phyloP scores from a whole-genome alignment of 2,888 invertebrate genomes.

The Tachystola acroxantha region DNA sequence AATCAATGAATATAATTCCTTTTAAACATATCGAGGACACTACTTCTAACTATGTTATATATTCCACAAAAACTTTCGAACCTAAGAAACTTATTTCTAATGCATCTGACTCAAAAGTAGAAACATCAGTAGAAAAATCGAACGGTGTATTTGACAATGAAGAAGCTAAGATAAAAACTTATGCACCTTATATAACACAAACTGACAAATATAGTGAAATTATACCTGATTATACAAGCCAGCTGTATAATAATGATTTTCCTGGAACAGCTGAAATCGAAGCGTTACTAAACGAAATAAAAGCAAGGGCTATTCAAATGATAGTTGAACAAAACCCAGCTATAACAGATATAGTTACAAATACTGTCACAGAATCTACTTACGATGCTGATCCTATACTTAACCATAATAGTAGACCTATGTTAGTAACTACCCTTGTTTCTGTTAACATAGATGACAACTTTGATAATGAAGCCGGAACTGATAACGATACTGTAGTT shows the following conservation, averaged over 20 bases:
- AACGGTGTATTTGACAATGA: not conserved
- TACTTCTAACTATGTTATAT: not conserved
- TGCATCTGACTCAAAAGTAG: too few relatives aligned
- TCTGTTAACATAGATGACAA: conserved; percentile 10
- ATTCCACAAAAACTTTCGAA: not conserved
- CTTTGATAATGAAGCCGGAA: not conserved
- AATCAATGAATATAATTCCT: not conserved
- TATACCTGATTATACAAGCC: not conserved
- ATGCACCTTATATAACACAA: not conserved
- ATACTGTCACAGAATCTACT: conserved; percentile 35
- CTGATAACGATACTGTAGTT: conserved; percentile 9
- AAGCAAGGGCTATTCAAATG: conserved; percentile 36
- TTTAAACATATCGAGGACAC: not conserved
- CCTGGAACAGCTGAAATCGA: conserved; percentile 43
- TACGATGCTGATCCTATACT: conserved; percentile 27
- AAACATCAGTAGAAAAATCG: too few relatives aligned
- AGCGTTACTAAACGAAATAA: conserved; percentile 40
- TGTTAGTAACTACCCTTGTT: conserved; percentile 17
- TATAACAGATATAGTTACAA: conserved; percentile 31
- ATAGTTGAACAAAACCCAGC: conserved; percentile 30
- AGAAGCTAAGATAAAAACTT: not conserved
- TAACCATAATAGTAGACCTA: conserved; percentile 3
- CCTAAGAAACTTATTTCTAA: not conserved
- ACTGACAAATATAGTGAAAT: not conserved
- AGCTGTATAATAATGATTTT: not conserved